Base-by-base conservation (phyloP, 1,140 invertebrate genomes). In the Eumeta japonica region DNA sequence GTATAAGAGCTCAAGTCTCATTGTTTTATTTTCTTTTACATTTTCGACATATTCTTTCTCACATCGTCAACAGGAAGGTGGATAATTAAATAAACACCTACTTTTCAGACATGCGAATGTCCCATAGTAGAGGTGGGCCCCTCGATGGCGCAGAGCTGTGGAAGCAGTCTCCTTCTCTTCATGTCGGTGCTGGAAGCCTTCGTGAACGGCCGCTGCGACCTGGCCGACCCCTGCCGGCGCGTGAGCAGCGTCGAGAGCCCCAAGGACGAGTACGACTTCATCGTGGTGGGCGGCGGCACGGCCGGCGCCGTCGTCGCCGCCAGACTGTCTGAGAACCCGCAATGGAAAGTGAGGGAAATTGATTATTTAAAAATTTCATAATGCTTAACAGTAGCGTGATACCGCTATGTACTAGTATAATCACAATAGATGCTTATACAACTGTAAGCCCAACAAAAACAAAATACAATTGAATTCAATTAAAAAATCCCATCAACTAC, bases 121-220 rank as follows among this genome's bases (percentile, higher is more conserved):
- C 80, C 85, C 20, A 72, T 84, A 39, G 79, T 79, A 16, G 72
- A 79, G 35, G 78, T 38, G 9, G 85, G 85, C 10, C 85, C 85
- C 7, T 86, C 84, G 13, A 62, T 88, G 47, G 84, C 85, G 10
- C 79, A 80, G 28, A 84, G 83, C 33, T 88, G 85, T 55, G 84
- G 85, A 9, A 85, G 84, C 18, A 76, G 81, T 32, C 78, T 81
- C 3, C 86, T 87, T 83, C 75, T 87, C 3, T 88, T 88, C 58
- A 90, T 91, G 88, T 85, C 85, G n/a, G 77, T 91, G 1, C 75
- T 90, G 35, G 88, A 90, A 52, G 84, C 89, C 0, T 90, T 89
- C 56, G 74, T 91, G 28, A 79, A 86, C 7, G 88, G 87, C 2
- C 85, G 90, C 44, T 91, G 89, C 56, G 88, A 90, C 52, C 76